Conservation (phyloP, 2,888 invertebrate species). For the Idaea aversata region DNA sequence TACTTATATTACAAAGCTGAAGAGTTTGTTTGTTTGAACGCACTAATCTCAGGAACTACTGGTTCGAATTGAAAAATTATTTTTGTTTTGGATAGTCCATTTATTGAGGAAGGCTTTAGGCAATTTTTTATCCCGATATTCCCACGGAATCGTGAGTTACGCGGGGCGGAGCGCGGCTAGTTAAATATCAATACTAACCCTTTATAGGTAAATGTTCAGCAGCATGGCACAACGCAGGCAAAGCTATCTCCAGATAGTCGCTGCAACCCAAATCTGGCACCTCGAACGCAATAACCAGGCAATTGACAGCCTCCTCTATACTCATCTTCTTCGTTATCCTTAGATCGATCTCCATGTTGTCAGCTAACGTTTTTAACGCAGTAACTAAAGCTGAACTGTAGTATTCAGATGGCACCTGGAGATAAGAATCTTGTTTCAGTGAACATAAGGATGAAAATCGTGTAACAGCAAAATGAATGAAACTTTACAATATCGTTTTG, state of each 20-base stretch:
- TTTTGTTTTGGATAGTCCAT: too few species aligned
- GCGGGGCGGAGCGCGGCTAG: too few species aligned
- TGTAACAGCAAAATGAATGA: too few species aligned
- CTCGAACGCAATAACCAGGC: conserved; percentile 87
- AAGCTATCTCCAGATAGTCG: conserved; percentile 90
- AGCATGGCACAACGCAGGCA: conserved; percentile 89
- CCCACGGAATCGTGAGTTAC: too few species aligned
- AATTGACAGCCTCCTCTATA: conserved; percentile 80
- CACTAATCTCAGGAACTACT: too few species aligned
- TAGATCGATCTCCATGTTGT: conserved; percentile 86
- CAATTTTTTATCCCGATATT: too few species aligned
- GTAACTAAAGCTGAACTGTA: conserved; percentile 85
- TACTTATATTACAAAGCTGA: too few species aligned
- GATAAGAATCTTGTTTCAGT: background rate
- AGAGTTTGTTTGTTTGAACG: too few species aligned
- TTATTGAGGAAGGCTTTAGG: too few species aligned
- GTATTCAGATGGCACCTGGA: conserved; percentile 70
- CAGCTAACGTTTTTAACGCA: conserved; percentile 86
- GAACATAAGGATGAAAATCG: background rate
- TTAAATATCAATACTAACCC: too few species aligned
- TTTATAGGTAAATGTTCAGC: conserved; percentile 85
- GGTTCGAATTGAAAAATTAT: too few species aligned
- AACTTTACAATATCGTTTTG: too few species aligned
- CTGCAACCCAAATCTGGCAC: conserved; percentile 86
- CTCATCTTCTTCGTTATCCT: conserved; percentile 75